Evolutionary conservation across 2,797 vertebrate genomes (phyloP).

Genomic region (Aeoliscus strigatus): DNA sequence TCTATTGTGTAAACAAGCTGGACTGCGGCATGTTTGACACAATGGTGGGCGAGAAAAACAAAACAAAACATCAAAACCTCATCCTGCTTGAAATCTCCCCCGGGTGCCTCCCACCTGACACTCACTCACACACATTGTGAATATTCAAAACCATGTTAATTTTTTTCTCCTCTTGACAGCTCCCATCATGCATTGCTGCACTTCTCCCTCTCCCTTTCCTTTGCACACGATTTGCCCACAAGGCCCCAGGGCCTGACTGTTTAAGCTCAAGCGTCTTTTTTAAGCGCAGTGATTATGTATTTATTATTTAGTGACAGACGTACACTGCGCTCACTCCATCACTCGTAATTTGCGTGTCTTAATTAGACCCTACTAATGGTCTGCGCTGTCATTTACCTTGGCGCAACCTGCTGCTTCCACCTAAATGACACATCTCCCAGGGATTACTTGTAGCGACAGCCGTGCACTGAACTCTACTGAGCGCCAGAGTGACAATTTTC

Average conservation of each 20-base stretch:
- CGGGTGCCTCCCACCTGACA: conserved; percentile 33
- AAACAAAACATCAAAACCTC: conserved; percentile 30
- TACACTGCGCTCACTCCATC: conserved; percentile 68
- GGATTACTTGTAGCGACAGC: conserved; percentile 34
- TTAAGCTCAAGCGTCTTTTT: conserved; percentile 68
- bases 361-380: conserved; percentile 71
- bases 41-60: conserved; percentile 6
- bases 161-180: conserved; percentile 51
- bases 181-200: conserved; percentile 56
- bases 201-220: conserved; percentile 24
- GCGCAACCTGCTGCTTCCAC: conserved; percentile 59
- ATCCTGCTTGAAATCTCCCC: conserved; percentile 38
- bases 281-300: conserved; percentile 68
- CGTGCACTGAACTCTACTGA: conserved; percentile 20
- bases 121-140: conserved; percentile 50
- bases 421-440: conserved; percentile 62
- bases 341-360: conserved; percentile 75
- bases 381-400: conserved; percentile 64
- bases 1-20: conserved; percentile 8
- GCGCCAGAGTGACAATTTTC: too few relatives aligned
- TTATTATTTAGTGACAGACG: conserved; percentile 65
- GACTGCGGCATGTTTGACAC: conserved; percentile 12
- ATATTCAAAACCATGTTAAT: conserved; percentile 61
- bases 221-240: conserved; percentile 46
- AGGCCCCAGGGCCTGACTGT: conserved; percentile 47